phyloP scores from a whole-genome alignment of 2,113 vertebrate genomes.

The Phaethornis superciliosus region DNA sequence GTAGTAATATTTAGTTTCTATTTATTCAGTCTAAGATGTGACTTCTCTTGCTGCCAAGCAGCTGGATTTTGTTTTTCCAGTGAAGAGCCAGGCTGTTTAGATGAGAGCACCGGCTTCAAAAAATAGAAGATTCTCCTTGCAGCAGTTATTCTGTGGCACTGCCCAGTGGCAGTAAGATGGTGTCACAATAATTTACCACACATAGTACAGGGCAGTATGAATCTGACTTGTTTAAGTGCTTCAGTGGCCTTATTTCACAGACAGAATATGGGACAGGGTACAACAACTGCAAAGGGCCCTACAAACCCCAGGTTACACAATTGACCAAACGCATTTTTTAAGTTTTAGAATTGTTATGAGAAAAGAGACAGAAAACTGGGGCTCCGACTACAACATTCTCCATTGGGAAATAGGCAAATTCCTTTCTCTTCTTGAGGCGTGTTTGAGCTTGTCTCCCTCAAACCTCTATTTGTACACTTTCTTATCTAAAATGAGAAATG shows the following conservation, averaged over 20 bases:
- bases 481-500: constrained; percentile 56
- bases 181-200: constrained; percentile 64
- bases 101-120: constrained; percentile 3
- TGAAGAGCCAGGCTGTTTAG: not conserved
- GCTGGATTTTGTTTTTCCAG: constrained; percentile 53
- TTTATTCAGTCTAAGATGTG: constrained; percentile 40
- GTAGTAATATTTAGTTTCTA: constrained; percentile 26
- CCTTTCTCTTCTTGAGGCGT: not conserved
- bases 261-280: constrained; percentile 15
- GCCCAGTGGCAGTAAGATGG: constrained; percentile 51
- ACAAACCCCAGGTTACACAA: not conserved
- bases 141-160: constrained; percentile 58
- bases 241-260: constrained; percentile 64
- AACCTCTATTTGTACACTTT: constrained; percentile 43
- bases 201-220: constrained; percentile 29
- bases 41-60: constrained; percentile 51
- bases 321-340: not conserved
- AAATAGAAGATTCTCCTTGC: constrained; percentile 34
- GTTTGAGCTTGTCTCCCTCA: not conserved
- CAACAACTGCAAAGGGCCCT: not conserved
- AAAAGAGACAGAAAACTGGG: not conserved
- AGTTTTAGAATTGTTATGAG: not conserved
- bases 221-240: constrained; percentile 67
- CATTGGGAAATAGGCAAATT: not conserved
- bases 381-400: not conserved